A percentile compares a stretch with the other conserved stretches of the same genome.
These are phyloP conservation scores for Ormia ochracea DNA, from an alignment of 2,888 invertebrate species.

Conservation along the genomic window DNA sequence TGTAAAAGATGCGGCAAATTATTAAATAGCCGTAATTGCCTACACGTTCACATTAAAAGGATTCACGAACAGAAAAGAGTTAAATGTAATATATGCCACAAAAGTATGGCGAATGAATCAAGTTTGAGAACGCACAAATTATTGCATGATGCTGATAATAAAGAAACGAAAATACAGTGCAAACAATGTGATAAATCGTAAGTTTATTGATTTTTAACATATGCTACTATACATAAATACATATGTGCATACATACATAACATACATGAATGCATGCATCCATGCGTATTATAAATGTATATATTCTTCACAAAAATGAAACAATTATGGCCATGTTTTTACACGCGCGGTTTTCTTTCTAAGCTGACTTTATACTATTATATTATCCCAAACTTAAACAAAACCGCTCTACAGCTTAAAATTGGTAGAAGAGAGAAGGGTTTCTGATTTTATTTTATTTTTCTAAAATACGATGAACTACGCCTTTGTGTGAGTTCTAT, in stretches of 20 bases:
- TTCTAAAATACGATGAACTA: too few species aligned
- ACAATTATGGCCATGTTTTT: too few species aligned
- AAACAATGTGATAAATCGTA: not conserved
- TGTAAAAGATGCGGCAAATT: conserved; percentile 67
- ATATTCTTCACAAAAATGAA: too few species aligned
- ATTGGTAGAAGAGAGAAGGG: too few species aligned
- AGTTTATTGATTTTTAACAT: not conserved
- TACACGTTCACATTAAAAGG: conserved; percentile 69
- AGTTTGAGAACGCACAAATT: conserved; percentile 30
- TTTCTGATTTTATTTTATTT: too few species aligned
- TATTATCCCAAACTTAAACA: too few species aligned
- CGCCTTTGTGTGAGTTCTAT: too few species aligned
- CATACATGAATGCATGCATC: not conserved
- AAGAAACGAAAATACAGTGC: not conserved
- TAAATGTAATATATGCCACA: conserved; percentile 6
- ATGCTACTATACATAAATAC: not conserved
- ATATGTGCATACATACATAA: too few species aligned
- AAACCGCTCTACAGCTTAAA: too few species aligned
- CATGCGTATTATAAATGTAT: too few species aligned
- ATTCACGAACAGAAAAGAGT: not conserved
- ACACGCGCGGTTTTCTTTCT: too few species aligned
- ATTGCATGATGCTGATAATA: conserved; percentile 68
- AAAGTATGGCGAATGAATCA: conserved; percentile 2
- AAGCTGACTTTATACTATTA: too few species aligned
- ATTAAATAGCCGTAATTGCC: conserved; percentile 69